A percentile compares a stretch with the other conserved stretches of the same genome.
phyloP scores from a whole-genome alignment of 2,797 vertebrate species.

The Trachurus trachurus region DNA sequence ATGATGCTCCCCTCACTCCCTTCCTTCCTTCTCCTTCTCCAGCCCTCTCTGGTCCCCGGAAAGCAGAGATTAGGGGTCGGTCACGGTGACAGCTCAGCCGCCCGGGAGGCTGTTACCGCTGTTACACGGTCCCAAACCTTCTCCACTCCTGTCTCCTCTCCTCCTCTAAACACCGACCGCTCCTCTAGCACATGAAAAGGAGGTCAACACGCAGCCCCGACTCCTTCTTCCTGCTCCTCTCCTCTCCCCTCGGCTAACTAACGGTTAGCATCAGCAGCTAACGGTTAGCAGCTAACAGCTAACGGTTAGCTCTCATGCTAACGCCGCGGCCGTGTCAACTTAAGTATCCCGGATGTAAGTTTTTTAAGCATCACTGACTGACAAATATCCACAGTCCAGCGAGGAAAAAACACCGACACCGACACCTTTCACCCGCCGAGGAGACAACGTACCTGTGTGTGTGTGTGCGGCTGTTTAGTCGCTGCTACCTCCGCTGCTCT shows the following conservation, averaged over 20 bases:
- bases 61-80: neutral
- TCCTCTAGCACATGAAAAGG: no score
- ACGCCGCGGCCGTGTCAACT: neutral
- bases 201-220: no score
- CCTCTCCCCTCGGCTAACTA: no score
- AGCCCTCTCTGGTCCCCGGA: neutral
- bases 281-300: no score
- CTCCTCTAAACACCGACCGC: no score
- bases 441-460: conserved; percentile 9
- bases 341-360: neutral
- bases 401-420: neutral
- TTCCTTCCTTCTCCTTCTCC: no score
- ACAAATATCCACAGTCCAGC: no score
- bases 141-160: no score
- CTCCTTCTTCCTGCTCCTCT: no score
- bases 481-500: conserved; percentile 34
- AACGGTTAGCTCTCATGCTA: conserved; percentile 25
- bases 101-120: neutral
- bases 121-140: neutral
- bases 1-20: no score
- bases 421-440: conserved; percentile 30
- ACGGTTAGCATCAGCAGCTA: no score
- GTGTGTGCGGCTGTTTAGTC: conserved; percentile 12
- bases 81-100: neutral
- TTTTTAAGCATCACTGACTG: neutral